These are phyloP conservation scores for Petrophora chlorosata DNA, from an alignment of 2,888 invertebrate species.

Conservation along the genomic window DNA sequence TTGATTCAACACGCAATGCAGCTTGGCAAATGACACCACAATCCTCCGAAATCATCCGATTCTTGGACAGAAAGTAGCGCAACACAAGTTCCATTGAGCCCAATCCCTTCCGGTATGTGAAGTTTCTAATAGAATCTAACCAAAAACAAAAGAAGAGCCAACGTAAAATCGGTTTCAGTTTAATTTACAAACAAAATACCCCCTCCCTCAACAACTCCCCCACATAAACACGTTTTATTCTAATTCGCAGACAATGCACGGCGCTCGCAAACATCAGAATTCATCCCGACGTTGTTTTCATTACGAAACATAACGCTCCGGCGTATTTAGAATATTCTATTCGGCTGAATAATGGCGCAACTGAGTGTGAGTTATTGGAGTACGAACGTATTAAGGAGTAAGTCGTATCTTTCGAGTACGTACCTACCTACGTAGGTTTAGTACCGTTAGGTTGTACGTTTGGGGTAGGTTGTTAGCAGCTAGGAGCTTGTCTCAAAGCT, in stretches of 20 bases:
- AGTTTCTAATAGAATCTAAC: too few relatives aligned
- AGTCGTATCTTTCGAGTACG: too few relatives aligned
- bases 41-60: too few relatives aligned
- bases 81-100: too few relatives aligned
- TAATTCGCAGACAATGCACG: slow-evolving; percentile 18
- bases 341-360: slow-evolving; percentile 54
- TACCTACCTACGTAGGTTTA: too few relatives aligned
- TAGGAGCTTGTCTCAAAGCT: not conserved
- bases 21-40: too few relatives aligned
- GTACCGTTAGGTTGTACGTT: slow-evolving; percentile 22
- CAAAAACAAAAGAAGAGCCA: too few relatives aligned
- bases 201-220: not conserved
- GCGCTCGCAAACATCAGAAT: slow-evolving; percentile 18
- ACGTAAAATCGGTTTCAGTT: too few relatives aligned
- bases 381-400: slow-evolving; percentile 5
- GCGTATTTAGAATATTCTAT: slow-evolving; percentile 56
- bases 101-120: too few relatives aligned
- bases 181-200: too few relatives aligned
- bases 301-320: slow-evolving; percentile 22
- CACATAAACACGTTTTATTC: slow-evolving; percentile 13
- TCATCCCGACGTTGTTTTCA: slow-evolving; percentile 24
- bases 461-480: slow-evolving; percentile 7
- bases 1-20: too few relatives aligned
- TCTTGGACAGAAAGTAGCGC: too few relatives aligned
- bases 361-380: slow-evolving; percentile 49